Evolutionary conservation across 2,888 invertebrate genomes (phyloP), one percentile per base, ranked within the genome.

Genomic region (Tachina lurida): DNA sequence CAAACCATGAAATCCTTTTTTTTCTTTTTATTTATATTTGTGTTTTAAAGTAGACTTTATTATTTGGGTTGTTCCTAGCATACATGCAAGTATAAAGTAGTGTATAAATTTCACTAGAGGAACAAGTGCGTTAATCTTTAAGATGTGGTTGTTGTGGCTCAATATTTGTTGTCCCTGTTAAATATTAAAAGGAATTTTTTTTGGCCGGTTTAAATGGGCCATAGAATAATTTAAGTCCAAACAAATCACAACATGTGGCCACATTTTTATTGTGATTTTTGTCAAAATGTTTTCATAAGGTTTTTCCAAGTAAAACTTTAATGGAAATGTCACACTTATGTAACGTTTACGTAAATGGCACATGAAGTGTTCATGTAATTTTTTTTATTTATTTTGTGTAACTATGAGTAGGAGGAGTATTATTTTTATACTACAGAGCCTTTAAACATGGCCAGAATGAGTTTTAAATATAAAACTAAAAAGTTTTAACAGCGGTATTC

Each of bases 261-360:
- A 74, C 77, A 62, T 71, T 54, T 56, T 31, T 39, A 22, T 63
- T 58, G 3, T 19, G 45, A 15, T 45, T 43, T 17, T 47, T 47
- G n/a, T 60, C 45, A 62, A 39, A 74, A 22, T 74, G 12, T 10
- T 62, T 41, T 15, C 52, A n/a, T 74, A 15, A 10, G 17, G 45
- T 43, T 67, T 49, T 43, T 67, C 49, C 41, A 60, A 60, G 52
- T 2, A 56, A 10, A 58, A 1, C n/a, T 49, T 83, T 74, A 78
- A 78, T 84, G 84, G 84, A 78, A 74, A 74, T 84, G 77, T 83
- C 83, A 77, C 58, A 77, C 41, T 43, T 77, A 31, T 58, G 63
- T 65, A 49, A 49, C 17, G 13, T 49, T 47, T 47, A 52, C 43
- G 7, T 31, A 31, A 31, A 54, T 43, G 54, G 22, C 52, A 63